These are phyloP conservation scores for Darevskia mixta DNA, from an alignment of 2,797 vertebrate genomes.

Conservation along the genomic window DNA sequence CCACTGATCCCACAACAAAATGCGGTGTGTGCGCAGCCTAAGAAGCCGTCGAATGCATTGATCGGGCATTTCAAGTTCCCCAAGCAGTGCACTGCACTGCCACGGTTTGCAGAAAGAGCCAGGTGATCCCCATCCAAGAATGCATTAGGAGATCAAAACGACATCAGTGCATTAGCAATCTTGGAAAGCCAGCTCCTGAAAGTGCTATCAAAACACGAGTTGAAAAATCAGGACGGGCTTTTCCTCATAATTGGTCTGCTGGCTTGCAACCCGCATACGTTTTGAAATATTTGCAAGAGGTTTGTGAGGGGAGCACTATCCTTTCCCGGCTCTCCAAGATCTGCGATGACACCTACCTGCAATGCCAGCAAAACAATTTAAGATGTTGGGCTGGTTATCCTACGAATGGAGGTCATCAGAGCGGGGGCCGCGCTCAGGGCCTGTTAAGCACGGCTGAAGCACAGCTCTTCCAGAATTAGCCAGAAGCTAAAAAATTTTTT, in stretches of 20 bases:
- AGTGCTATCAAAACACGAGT: slow-evolving; percentile 10
- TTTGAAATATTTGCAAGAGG: slow-evolving; percentile 18
- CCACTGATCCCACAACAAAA: no score
- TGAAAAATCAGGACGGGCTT: slow-evolving; percentile 17
- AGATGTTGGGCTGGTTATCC: background rate
- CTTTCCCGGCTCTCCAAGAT: background rate
- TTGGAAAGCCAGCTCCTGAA: slow-evolving; percentile 27
- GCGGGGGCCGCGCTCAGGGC: no score
- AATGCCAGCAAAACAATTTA: slow-evolving; percentile 1
- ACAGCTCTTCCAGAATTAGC: background rate
- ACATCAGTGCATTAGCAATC: slow-evolving; percentile 31
- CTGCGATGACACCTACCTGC: background rate
- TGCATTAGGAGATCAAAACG: slow-evolving; percentile 38
- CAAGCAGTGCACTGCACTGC: background rate
- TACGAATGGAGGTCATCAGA: background rate
- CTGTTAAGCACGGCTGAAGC: background rate
- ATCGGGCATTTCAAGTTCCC: background rate
- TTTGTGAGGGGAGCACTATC: background rate
- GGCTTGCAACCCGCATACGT: slow-evolving; percentile 34
- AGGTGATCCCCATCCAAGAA: slow-evolving; percentile 20
- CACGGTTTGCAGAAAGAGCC: background rate
- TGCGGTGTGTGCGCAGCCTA: no score
- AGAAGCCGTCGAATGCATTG: background rate
- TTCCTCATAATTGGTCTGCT: slow-evolving; percentile 42
- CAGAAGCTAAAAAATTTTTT: background rate